Base-by-base conservation (phyloP, 2,797 vertebrate species). In the Enoplosus armatus region DNA sequence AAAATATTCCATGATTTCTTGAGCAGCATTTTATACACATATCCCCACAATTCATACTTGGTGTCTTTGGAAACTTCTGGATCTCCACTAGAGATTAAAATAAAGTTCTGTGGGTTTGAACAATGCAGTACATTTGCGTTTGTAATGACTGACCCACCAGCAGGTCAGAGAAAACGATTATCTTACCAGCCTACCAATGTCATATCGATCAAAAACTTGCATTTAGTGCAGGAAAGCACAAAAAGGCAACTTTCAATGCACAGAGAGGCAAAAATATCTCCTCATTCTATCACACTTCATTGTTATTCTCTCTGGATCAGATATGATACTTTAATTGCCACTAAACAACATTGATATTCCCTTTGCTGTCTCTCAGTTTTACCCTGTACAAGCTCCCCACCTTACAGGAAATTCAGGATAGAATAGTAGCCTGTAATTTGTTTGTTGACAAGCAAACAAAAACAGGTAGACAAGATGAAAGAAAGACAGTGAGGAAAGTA, bases 401-500 rank as follows among this genome's bases (percentile, higher is more conserved):
- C 80, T 88, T 71, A 79, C 27, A 72, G 33, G 10, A 51, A 55
- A 70, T 55, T 63, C 64, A 48, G 54, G 71, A 66, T 16, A 80
- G 22, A 83, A 75, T 2, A 76, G 45, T 54, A 74, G 80, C 31
- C 29, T 66, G 73, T 62, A 80, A 85, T 85, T 77, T 80, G 58
- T 84, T 78, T 84, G 77, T 53, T 82, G 82, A 87, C 71, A 61
- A 50, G 62, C 59, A 85, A 81, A 75, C 79, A 55, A 72, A 86
- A 88, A 78, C 47, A 76, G 50, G 67, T 67, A 64, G 76, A 74
- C 6, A 22, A 72, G 63, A 84, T 79, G 65, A 83, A 87, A 81
- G 74, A 55, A 47, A 81, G 67, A 60, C 45, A 58, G 39, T 2
- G 41, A 70, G 14, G 7, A 5, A 64, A 48, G 31, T 2, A 70